Conservation (phyloP, 2,888 invertebrate genomes). For the Cataglyphis livida region DNA sequence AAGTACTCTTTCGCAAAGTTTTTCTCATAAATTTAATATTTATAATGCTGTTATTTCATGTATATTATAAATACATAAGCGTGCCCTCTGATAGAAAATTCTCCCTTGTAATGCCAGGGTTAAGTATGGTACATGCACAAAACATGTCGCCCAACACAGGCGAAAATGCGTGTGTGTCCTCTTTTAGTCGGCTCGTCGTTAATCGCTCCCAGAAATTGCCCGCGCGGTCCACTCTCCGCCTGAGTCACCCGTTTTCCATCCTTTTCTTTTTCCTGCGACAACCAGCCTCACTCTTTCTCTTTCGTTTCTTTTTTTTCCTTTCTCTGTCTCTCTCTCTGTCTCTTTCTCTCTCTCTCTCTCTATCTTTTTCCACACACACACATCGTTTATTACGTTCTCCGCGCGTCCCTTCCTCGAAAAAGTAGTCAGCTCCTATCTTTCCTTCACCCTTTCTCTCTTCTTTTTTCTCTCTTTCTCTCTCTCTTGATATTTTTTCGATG, state of each 20-base stretch:
- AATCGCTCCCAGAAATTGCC: slow-evolving; percentile 77
- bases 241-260: slow-evolving; percentile 74
- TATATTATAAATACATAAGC: slow-evolving; percentile 22
- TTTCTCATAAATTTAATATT: slow-evolving; percentile 11
- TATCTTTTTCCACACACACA: slow-evolving; percentile 31
- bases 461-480: slow-evolving; percentile 55
- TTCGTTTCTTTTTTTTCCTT: slow-evolving; percentile 31
- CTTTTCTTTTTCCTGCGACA: slow-evolving; percentile 50
- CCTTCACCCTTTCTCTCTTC: slow-evolving; percentile 49
- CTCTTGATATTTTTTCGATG: slow-evolving; percentile 42
- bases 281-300: slow-evolving; percentile 45
- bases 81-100: slow-evolving; percentile 28
- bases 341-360: not conserved
- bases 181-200: slow-evolving; percentile 63
- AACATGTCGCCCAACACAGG: slow-evolving; percentile 24
- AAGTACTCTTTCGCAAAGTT: not conserved
- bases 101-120: slow-evolving; percentile 20
- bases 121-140: slow-evolving; percentile 35
- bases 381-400: slow-evolving; percentile 73
- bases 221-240: slow-evolving; percentile 66
- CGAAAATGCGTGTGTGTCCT: slow-evolving; percentile 33
- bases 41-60: slow-evolving; percentile 8
- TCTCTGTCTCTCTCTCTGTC: slow-evolving; percentile 37
- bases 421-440: slow-evolving; percentile 68
- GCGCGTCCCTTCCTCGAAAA: slow-evolving; percentile 68